Base-by-base conservation (phyloP, 2,113 vertebrate genomes). In the Dicerorhinus sumatrensis region DNA sequence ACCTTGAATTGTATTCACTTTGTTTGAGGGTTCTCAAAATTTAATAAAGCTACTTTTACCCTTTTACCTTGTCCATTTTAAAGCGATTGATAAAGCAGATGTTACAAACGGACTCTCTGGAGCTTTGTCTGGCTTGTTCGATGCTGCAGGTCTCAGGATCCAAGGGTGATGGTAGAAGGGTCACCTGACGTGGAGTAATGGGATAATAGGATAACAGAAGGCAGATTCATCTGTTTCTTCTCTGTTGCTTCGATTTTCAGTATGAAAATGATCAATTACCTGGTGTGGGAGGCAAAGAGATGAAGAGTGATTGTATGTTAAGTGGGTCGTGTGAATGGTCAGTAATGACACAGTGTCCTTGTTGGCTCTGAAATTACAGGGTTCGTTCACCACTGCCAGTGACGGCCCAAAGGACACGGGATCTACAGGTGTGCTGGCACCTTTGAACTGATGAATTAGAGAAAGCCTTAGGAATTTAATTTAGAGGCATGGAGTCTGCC, bases 1-100 rank as follows among this genome's bases (percentile, higher is more conserved):
- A 96, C 89, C 86, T 96, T 92, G 95, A 94, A 76, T 87, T 80
- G 48, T 51, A 48, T 62, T 97, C 89, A 96, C 21, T 94, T 97
- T 92, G 76, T 94, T 96, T 96, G 69, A 93, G n/a, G 13, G 60
- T 84, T 97, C 89, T 97, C 63, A 92, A 2, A 79, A 84, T 95
- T 81, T 95, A 95, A 91, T 81, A 80, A 97, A 96, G 36, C 16
- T 72, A 94, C n/a, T 92, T 97, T 83, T 72, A 54, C 70, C 14
- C n/a, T 92, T 97, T 83, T 72, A 54, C 70, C 14, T n/a, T 90
- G 82, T 75, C 83, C 12, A 10, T 75, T 89, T 91, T 89, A 80
- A 86, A 96, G 81, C 2, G 16, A 42, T 16, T 16, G 9, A 46
- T 73, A 58, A 63, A 23, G 21, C 2, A 27, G 42, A 65, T 88